Conservation (phyloP, 1,140 invertebrate species). For the Riptortus pedestris region DNA sequence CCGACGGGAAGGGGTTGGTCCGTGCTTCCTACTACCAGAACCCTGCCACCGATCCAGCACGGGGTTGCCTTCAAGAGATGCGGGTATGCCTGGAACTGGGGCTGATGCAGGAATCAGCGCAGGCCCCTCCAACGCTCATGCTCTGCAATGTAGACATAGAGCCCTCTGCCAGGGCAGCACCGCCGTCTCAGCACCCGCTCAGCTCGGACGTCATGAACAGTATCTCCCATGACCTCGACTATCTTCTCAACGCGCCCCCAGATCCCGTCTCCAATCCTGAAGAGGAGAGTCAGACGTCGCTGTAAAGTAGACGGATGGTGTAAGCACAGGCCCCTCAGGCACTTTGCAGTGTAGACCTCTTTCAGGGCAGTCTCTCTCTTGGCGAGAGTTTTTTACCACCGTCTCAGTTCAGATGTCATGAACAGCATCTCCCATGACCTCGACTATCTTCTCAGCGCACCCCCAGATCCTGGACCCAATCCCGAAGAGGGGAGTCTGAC, state of each 20-base stretch:
- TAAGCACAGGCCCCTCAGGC: too few species aligned
- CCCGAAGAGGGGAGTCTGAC: background rate
- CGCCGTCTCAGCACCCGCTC: conserved; percentile 29
- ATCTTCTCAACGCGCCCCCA: conserved; percentile 46
- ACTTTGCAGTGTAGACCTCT: too few species aligned
- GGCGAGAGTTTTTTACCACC: too few species aligned
- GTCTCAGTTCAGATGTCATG: conserved; percentile 53
- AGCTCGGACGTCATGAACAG: conserved; percentile 52
- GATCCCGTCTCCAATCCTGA: background rate
- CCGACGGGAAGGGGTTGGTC: conserved; percentile 9
- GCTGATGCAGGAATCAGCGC: conserved; percentile 26
- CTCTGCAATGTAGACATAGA: conserved; percentile 36
- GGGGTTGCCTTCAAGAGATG: conserved; percentile 30
- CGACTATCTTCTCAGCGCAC: conserved; percentile 55
- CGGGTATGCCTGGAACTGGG: conserved; percentile 34
- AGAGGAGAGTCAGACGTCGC: background rate
- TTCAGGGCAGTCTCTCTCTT: too few species aligned
- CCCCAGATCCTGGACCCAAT: background rate
- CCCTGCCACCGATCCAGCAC: conserved; percentile 22
- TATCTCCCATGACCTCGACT: conserved; percentile 63
- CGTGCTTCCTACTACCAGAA: conserved; percentile 26
- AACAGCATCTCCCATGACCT: conserved; percentile 62
- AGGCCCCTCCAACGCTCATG: conserved; percentile 32
- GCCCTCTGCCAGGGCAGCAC: conserved; percentile 24
- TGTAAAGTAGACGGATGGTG: background rate